Base-by-base conservation (phyloP, 2,888 invertebrate genomes). In the Trichopoda pennipes region DNA sequence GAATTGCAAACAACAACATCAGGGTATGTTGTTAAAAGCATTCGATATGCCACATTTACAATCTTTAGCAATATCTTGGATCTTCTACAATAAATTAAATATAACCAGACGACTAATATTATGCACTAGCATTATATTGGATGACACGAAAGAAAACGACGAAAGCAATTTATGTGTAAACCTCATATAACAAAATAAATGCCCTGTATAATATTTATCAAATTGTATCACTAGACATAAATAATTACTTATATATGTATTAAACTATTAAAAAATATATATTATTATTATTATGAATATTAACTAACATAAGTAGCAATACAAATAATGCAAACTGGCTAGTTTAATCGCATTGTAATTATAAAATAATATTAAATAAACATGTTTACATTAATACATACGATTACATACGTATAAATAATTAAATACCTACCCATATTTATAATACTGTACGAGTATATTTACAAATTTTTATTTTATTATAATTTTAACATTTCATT, bases 291-390 rank as follows among this genome's bases (percentile, higher is more conserved):
- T 12, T 66, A 58, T 49, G 49, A 49, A 55, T 35, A 72, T 35
- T 42, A 58, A 64, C 12, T 32, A 58, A 72, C 28, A 55, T 55
- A 42, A 58, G 28, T 35, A 53, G 51, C n/a, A 61, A 56, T 64
- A 76, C 35, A 47, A 69, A 63, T 38, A 23, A 47, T 42, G 47
- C 64, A 51, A 70, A 78, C 58, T 73, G 66, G 60, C 64, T 75
- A 66, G 74, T 75, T 78, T 74, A 79, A 82, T 80, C 76, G 64
- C 19, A 80, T 70, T 66, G 49, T 38, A 64, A 60, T 58, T 61
- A 68, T 28, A 38, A 55, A 61, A 51, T 7, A 69, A 69, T 23
- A 53, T 61, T 44, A 56, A 17, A 32, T n/a, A 32, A 56, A 32
- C 10, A 56, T 3, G 10, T 12, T 32, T 56, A 35, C 8, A 53